phyloP scores from a whole-genome alignment of 1,140 invertebrate species.

The Caenorhabditis remanei region DNA sequence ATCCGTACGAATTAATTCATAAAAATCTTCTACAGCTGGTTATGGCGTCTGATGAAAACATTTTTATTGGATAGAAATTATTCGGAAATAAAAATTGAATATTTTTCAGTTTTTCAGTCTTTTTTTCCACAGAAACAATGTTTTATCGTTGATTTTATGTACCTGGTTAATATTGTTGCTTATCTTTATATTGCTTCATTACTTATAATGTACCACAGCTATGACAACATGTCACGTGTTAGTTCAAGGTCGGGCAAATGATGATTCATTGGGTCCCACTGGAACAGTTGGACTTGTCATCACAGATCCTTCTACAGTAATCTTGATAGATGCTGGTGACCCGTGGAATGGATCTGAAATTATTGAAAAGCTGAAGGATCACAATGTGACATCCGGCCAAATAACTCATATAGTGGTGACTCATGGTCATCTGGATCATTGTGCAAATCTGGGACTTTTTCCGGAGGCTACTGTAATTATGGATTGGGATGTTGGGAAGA shows the following conservation, averaged over 20 bases:
- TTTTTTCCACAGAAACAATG: not conserved
- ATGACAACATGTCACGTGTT: not conserved
- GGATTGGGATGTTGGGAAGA: conserved; percentile 32
- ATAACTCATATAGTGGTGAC: conserved; percentile 11
- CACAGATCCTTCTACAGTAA: not conserved
- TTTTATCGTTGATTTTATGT: too few species aligned
- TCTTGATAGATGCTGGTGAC: conserved; percentile 15
- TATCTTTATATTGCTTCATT: not conserved
- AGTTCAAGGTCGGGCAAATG: conserved; percentile 16
- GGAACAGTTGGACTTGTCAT: not conserved
- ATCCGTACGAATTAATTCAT: conserved; percentile 15
- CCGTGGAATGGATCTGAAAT: conserved; percentile 38
- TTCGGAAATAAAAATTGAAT: not conserved
- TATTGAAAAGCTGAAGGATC: not conserved
- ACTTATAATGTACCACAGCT: not conserved
- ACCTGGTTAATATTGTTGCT: not conserved
- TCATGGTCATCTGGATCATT: conserved; percentile 45
- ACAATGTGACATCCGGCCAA: not conserved
- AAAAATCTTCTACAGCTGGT: conserved; percentile 20
- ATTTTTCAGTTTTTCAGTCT: not conserved
- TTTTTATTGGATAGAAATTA: conserved; percentile 8
- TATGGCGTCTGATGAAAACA: conserved; percentile 29
- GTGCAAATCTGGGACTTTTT: conserved; percentile 18
- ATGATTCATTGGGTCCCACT: not conserved
- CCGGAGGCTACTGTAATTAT: conserved; percentile 6